Evolutionary conservation across 2,113 vertebrate species (phyloP).

Genomic region (Tupaia chinensis): DNA sequence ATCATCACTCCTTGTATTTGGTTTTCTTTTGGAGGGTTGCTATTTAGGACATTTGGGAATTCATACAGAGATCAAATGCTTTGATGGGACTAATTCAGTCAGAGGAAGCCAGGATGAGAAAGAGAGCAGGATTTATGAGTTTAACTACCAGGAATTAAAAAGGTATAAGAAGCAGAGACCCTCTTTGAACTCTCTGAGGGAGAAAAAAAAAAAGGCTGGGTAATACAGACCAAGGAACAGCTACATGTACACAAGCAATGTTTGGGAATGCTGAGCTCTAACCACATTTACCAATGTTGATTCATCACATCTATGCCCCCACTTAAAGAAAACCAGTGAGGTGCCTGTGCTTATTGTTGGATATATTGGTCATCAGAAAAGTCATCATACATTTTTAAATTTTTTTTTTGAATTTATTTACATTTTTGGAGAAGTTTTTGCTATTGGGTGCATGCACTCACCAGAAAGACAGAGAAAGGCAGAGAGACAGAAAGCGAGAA

Average conservation of each 20-base stretch:
- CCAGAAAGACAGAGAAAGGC: too few species aligned
- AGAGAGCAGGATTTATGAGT: not conserved
- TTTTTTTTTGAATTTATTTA: too few species aligned
- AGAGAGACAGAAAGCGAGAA: too few species aligned
- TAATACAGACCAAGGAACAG: not conserved
- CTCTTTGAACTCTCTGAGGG: not conserved
- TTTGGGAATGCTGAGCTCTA: not conserved
- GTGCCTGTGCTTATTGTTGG: not conserved
- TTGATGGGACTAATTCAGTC: not conserved
- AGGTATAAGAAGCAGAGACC: not conserved
- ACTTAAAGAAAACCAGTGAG: not conserved
- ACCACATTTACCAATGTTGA: not conserved
- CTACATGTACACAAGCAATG: not conserved
- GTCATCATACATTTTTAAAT: too few species aligned
- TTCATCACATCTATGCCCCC: not conserved
- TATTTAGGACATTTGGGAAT: slow-evolving; percentile 36
- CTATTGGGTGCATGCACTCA: too few species aligned
- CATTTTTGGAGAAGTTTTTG: too few species aligned
- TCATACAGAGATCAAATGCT: not conserved
- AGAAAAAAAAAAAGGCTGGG: not conserved
- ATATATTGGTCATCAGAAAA: too few species aligned
- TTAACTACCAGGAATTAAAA: not conserved
- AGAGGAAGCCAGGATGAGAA: not conserved
- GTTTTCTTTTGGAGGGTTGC: not conserved
- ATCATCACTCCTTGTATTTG: not conserved